Evolutionary conservation across 2,113 vertebrate species (phyloP), one percentile per base, ranked within the genome.

Genomic region (Mus pahari): DNA sequence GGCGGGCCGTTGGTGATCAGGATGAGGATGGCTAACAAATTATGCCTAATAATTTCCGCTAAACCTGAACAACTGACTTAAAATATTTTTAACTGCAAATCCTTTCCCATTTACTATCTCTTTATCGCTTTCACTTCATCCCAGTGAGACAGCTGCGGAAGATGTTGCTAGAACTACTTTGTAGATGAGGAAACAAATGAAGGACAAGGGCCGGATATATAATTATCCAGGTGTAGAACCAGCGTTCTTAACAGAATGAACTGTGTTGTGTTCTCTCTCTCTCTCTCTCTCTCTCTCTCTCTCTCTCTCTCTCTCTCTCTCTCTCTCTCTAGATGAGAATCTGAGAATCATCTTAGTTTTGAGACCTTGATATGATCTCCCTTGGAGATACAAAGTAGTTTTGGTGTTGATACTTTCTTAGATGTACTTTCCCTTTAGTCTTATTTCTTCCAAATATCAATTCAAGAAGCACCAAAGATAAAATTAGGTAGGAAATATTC

Each of bases 381-480:
- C 55, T 89, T 86, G n/a, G 24, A 92, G 8, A 60, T n/a, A 16
- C 75, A 48, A 96, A 26, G 17, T 86, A 12, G 39, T 79, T 95
- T 81, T 48, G 16, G 66, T 58, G 36, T 33, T 91, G 60, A 94
- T 92, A 77, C 28, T 48, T 45, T 16, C 28, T 94, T 89, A 48
- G 19, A 33, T 62, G 78, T 91, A 14, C 31, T 90, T 90, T 60
- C 31, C 5, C 73, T 70, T 13, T 60, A 48, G 5, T 55, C 9
- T 33, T 50, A 53, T 33, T 93, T 82, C n/a, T 66, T 42, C 75
- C 58, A 81, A 70, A 70, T 71, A 39, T 81, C 64, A 79, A 0
- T 70, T 93, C 68, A 39, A 95, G 78, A 92, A 86, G 48, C 33
- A 64, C 3, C 70, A 0, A 28, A 82, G 64, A 86, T 81, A 95